A percentile compares a stretch with the other conserved stretches of the same genome.
Conservation (phyloP, 2,888 invertebrate species). For the Isoperla grammatica region DNA sequence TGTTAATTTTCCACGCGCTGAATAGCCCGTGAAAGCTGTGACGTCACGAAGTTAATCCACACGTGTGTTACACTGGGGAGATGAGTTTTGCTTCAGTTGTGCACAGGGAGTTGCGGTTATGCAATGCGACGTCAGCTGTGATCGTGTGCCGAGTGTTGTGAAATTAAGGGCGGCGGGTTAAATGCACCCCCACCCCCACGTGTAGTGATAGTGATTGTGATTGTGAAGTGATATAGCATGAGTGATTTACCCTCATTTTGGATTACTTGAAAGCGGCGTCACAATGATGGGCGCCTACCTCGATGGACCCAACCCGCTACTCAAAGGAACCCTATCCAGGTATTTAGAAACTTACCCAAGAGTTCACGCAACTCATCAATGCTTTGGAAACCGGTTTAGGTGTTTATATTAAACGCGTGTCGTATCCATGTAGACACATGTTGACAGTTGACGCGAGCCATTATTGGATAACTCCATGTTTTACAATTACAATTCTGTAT, state of each 20-base stretch:
- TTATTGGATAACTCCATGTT: too few species aligned
- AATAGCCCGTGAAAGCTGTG: too few species aligned
- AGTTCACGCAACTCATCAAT: neutral
- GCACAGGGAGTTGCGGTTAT: neutral
- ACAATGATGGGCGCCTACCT: constrained; percentile 48
- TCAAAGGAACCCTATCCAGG: constrained; percentile 56
- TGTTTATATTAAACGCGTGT: constrained; percentile 7
- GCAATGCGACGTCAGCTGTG: neutral
- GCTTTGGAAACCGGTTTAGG: neutral
- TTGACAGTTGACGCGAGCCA: neutral
- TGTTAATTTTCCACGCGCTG: too few species aligned
- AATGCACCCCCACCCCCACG: neutral
- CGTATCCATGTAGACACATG: neutral
- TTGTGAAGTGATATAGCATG: neutral
- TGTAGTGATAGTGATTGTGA: too few species aligned
- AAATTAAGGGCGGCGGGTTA: neutral
- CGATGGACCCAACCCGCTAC: constrained; percentile 52
- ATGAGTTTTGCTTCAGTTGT: too few species aligned
- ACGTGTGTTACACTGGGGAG: too few species aligned
- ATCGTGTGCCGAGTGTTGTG: neutral
- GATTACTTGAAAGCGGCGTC: neutral
- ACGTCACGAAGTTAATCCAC: too few species aligned
- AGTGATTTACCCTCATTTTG: neutral
- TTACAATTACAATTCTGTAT: too few species aligned
- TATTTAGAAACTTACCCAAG: constrained; percentile 36